Evolutionary conservation across 2,797 vertebrate genomes (phyloP), one percentile per base, ranked within the genome.

Genomic region (Acipenser transmontanus): DNA sequence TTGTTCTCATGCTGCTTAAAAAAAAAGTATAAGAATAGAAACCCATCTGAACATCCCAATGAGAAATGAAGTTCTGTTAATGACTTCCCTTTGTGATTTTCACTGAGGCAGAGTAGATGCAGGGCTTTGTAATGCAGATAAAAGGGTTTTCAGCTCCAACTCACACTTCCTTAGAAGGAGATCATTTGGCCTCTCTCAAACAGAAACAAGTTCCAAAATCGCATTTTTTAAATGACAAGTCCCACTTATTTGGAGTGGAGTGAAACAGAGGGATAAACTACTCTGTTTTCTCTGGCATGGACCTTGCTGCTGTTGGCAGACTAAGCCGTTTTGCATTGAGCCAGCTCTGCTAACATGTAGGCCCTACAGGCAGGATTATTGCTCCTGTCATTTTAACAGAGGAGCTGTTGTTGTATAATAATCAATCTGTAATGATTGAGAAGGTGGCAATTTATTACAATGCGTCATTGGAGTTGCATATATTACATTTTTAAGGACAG

Each of bases 101-200:
- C 34, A 34, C 34, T 34, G 34, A 4, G 34, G 4, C 34, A 34
- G 3, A 34, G 4, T 34, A 34, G 34, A 34, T 34, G 34, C 34
- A 34, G 34, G 34, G 34, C 34, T 34, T 34, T 34, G 34, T 34
- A 34, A 34, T 34, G 14, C 8, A 57, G 10, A 20, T 14, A 54
- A 59, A 61, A 7, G 56, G 8, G 59, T 48, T 49, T 20, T 8
- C 60, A 20, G 11, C 73, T 81, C 77, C 78, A 82, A 70, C 77
- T 76, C 74, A 56, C 69, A 74, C 85, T 75, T 73, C 89, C 89
- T 85, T 91, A 89, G 83, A 90, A 86, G 86, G 89, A 85, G 70
- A 85, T 81, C 73, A 63, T 81, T 73, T 82, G 76, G 80, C 73
- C 59, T 83, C 77, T 79, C 77, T 81, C 81, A 10, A 14, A 65